phyloP scores from a whole-genome alignment of 2,797 vertebrate species.

The Enteromius anoplus region DNA sequence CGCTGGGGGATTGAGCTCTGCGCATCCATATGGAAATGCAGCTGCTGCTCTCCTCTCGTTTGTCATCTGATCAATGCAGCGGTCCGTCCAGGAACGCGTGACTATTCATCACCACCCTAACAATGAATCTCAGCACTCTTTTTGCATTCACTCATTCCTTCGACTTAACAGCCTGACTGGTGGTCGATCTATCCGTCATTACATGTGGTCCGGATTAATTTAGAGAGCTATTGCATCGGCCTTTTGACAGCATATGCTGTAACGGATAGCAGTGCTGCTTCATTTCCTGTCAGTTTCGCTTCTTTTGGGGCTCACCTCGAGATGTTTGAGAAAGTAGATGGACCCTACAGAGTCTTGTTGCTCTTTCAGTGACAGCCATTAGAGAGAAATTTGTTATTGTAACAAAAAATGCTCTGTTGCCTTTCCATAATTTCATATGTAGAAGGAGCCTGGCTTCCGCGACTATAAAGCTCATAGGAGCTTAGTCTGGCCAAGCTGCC shows the following conservation, averaged over 20 bases:
- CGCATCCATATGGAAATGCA: slow-evolving; percentile 61
- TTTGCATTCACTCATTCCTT: slow-evolving; percentile 25
- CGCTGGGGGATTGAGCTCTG: slow-evolving; percentile 49
- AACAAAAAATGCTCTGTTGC: not conserved
- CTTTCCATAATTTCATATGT: no score
- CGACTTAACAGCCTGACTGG: not conserved
- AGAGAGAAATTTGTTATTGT: not conserved
- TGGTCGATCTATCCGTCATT: slow-evolving; percentile 31
- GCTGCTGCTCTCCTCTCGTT: slow-evolving; percentile 50
- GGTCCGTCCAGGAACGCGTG: slow-evolving; percentile 33
- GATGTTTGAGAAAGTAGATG: not conserved
- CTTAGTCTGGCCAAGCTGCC: no score
- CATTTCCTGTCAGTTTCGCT: slow-evolving; percentile 3
- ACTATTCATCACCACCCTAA: slow-evolving; percentile 54
- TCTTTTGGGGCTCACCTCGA: not conserved
- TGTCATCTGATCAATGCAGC: slow-evolving; percentile 59
- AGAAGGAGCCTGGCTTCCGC: no score
- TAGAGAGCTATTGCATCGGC: slow-evolving; percentile 24
- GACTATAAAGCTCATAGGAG: no score
- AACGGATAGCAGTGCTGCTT: not conserved
- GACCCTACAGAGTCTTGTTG: slow-evolving; percentile 4
- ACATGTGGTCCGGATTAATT: slow-evolving; percentile 24
- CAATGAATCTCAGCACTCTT: slow-evolving; percentile 41
- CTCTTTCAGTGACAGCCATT: no score
- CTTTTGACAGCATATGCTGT: slow-evolving; percentile 19